These are phyloP conservation scores for Chaetodon trifasciatus DNA, from an alignment of 2,797 vertebrate species.

Conservation along the genomic window DNA sequence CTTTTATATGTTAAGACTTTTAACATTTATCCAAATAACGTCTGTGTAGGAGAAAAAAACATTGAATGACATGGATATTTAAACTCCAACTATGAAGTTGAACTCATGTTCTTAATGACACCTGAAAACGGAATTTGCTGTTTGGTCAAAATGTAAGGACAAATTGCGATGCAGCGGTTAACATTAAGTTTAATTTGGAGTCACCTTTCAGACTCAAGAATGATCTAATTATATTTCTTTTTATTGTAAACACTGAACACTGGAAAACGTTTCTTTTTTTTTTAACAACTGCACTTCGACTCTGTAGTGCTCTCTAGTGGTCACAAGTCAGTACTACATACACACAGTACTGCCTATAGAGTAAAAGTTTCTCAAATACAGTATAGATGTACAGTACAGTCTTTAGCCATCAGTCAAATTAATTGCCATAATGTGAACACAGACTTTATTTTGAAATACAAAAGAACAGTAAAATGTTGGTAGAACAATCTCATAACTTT, in stretches of 20 bases:
- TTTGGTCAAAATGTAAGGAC: background rate
- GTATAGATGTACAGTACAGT: background rate
- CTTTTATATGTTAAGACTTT: too few relatives aligned
- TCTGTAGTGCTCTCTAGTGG: constrained; percentile 62
- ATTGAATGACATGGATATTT: background rate
- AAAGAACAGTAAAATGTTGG: background rate
- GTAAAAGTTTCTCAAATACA: background rate
- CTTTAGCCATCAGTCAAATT: background rate
- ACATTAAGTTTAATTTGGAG: background rate
- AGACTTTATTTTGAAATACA: background rate
- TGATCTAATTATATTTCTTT: background rate
- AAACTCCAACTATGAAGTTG: too few relatives aligned
- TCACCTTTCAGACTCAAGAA: background rate
- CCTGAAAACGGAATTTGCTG: background rate
- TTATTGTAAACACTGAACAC: background rate
- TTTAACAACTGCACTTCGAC: background rate
- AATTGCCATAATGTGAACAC: background rate
- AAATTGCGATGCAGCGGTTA: background rate
- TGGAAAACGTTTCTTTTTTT: background rate
- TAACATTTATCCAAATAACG: too few relatives aligned
- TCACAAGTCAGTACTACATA: background rate
- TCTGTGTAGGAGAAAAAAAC: background rate
- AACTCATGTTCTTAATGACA: too few relatives aligned
- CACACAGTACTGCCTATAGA: background rate
- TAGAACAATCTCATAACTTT: background rate